phyloP scores from a whole-genome alignment of 2,113 vertebrate species.

The Capreolus pygargus region DNA sequence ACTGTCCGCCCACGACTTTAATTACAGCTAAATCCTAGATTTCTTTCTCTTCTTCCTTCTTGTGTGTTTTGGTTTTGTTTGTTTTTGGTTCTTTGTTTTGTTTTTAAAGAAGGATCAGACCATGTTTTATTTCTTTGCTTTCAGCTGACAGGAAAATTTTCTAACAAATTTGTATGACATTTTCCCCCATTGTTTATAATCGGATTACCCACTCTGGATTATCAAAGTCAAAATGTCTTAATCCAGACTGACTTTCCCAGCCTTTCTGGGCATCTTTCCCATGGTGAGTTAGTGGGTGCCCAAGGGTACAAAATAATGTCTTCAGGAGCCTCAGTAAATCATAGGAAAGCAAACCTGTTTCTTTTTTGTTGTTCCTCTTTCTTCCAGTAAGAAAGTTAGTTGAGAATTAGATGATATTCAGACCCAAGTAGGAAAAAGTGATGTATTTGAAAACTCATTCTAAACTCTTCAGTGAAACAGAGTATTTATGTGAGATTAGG shows the following conservation, averaged over 20 bases:
- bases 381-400: not conserved
- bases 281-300: not conserved
- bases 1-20: not conserved
- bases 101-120: not conserved
- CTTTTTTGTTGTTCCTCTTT: not conserved
- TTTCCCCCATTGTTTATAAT: not conserved
- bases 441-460: not conserved
- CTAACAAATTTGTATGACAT: not conserved
- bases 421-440: not conserved
- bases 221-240: not conserved
- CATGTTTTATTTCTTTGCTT: constrained; percentile 17
- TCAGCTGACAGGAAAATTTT: not conserved
- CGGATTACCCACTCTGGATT: not conserved
- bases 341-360: not conserved
- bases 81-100: not conserved
- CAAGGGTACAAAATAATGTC: not conserved
- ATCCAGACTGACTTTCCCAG: not conserved
- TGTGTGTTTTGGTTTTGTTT: not conserved
- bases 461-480: not conserved
- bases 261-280: not conserved
- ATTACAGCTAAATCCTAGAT: not conserved
- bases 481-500: not conserved
- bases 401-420: not conserved
- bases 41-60: not conserved
- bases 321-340: not conserved